Evolutionary conservation across 2,888 invertebrate genomes (phyloP).

Genomic region (Acleris cristana): DNA sequence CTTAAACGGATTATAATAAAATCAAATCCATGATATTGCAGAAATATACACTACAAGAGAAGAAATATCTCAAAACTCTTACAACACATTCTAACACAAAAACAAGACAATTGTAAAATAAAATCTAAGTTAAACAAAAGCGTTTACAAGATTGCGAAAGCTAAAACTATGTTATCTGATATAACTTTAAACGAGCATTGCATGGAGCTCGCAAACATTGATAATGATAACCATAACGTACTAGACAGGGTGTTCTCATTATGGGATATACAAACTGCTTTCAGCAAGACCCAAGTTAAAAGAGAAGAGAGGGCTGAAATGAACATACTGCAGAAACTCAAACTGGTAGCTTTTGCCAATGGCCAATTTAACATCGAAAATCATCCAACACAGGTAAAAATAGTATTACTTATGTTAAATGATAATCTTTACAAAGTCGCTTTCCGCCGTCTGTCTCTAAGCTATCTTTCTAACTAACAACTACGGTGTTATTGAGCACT

Average conservation of each 20-base stretch:
- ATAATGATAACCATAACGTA: constrained; percentile 44
- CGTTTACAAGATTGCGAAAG: constrained; percentile 26
- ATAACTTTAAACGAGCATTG: constrained; percentile 34
- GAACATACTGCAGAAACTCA: neutral
- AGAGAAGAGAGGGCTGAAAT: constrained; percentile 27
- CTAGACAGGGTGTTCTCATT: constrained; percentile 46
- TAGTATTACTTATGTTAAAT: too few species aligned
- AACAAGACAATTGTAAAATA: neutral
- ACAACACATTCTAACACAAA: neutral
- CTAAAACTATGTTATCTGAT: constrained; percentile 34
- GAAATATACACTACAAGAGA: neutral
- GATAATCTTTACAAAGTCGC: too few species aligned
- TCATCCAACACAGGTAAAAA: too few species aligned
- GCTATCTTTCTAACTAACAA: too few species aligned
- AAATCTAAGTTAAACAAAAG: constrained; percentile 8
- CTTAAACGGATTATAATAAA: too few species aligned
- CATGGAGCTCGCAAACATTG: constrained; percentile 42
- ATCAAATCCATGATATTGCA: too few species aligned
- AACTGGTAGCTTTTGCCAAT: too few species aligned
- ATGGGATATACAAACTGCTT: constrained; percentile 41
- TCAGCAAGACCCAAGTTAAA: constrained; percentile 39
- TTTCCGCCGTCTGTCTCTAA: too few species aligned
- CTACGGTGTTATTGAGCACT: too few species aligned
- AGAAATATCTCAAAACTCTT: neutral
- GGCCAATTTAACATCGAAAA: neutral